Evolutionary conservation across 2,888 invertebrate genomes (phyloP), one percentile per base, ranked within the genome.

Genomic region (Oscheius sp.): DNA sequence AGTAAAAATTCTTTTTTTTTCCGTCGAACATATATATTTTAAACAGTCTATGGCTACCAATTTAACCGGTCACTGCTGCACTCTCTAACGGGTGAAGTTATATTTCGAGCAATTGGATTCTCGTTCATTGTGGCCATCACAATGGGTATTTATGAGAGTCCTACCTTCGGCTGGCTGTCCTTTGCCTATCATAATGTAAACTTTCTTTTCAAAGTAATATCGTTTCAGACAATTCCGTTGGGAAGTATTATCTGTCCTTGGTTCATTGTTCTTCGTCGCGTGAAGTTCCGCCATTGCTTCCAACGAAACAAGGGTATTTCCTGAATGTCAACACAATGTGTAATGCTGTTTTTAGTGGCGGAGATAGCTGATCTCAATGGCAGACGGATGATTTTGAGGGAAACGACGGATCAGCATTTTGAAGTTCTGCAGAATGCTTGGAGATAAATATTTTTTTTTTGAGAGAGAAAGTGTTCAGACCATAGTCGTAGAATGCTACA

Each of bases 171-270:
- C 2, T 59, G 59, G 59, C 44, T 59, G 1, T 59, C 59, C 9
- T 59, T 59, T 26, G 26, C 59, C 20, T 59, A 59, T 28, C 59
- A 59, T 26, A 59, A 59, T 30, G 59, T 59, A 12, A 14, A 14
- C 26, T 49, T 6, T n/a, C 12, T 26, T 24, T 9, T 36, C 28
- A 26, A 51, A 49, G 3, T n/a, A 30, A 22, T 32, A 17, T n/a
- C 4, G n/a, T 44, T 59, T 28, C 44, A 59, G 59, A 44, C 28
- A 12, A 59, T 59, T 28, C 59, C 59, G 5, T 24, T 59, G 9
- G 59, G 59, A 14, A 44, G 44, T 20, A 59, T 59, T 4, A 30
- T 44, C 30, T 54, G 54, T 32, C 54, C 54, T 9, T 54, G 33
- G 32, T 33, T 54, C 54, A 54, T 54, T 6, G 54, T 54, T 12